Evolutionary conservation across 1,140 invertebrate species (phyloP), one percentile per base, ranked within the genome.

Genomic region (Himalopsyche phryganea): DNA sequence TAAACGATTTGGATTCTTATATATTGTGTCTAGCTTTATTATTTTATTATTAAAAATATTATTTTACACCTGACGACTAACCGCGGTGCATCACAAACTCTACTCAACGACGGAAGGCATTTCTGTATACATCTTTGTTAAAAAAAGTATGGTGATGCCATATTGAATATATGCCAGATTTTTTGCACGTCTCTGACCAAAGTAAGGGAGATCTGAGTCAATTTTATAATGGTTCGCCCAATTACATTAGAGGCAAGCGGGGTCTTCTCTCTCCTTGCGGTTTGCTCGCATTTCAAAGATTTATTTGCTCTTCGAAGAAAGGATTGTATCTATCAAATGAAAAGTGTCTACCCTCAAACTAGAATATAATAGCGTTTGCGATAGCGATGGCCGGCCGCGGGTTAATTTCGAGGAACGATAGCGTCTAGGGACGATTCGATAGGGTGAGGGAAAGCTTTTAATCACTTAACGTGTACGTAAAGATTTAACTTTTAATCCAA

Each of bases 241-340:
- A 63, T 63, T 63, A 63, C 60, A 63, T 63, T 63, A 63, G 38
- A 23, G 50, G 45, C 10, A 48, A 23, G 10, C 35, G 47, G 10
- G 28, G 11, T 45, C 15, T 19, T 5, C 18, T 45, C 9, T 45
- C 42, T 11, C 6, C 42, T 5, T 45, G 14, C 10, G 42, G n/a
- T 33, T 14, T 6, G 15, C 15, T 28, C 6, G 40, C 50, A 54
- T 55, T 52, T 63, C 51, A 53, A 49, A 57, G 60, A 63, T 63
- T 63, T 63, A 63, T 63, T 63, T 63, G 38, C 53, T 55, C 51
- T 28, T 33, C 33, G 19, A 44, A 58, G 56, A 63, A 58, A 63
- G 60, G 51, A 58, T 58, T 55, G 60, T 58, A 63, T 63, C 55
- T 63, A 63, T 63, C 60, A 57, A 58, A 54, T 50, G 55, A 41